These are phyloP conservation scores for Sternotherus odoratus DNA, from an alignment of 2,797 vertebrate genomes.

Conservation along the genomic window DNA sequence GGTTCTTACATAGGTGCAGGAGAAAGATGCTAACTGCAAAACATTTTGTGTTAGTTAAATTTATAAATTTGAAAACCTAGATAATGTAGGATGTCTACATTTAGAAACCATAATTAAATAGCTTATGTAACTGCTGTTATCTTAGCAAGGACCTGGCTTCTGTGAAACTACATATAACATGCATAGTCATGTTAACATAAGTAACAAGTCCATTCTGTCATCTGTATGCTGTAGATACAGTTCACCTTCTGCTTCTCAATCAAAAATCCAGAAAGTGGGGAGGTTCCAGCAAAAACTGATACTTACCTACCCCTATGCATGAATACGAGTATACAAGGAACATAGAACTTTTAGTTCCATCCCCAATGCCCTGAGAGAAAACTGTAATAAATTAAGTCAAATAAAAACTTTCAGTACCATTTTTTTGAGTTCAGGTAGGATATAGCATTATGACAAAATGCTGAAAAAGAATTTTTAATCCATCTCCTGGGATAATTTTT, in stretches of 20 bases:
- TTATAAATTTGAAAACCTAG: not conserved
- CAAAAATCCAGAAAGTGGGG: not conserved
- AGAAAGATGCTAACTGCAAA: not conserved
- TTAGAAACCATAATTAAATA: not conserved
- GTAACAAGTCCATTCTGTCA: not conserved
- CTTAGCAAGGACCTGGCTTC: no score
- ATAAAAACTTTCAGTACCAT: not conserved
- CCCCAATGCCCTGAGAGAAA: not conserved
- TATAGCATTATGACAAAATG: not conserved
- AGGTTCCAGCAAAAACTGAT: not conserved
- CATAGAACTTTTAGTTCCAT: not conserved
- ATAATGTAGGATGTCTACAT: not conserved
- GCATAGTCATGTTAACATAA: not conserved
- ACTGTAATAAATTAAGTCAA: not conserved
- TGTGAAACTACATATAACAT: no score
- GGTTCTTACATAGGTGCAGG: not conserved
- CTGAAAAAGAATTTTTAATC: not conserved
- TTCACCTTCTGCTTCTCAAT: not conserved
- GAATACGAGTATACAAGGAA: accelerated
- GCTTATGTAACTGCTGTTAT: no score
- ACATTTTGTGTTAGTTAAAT: not conserved
- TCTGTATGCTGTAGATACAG: not conserved
- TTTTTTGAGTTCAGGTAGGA: not conserved
- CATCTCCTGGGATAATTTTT: not conserved
- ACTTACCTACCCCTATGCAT: not conserved